A percentile compares a stretch with the other conserved stretches of the same genome.
Evolutionary conservation across 2,797 vertebrate species (phyloP).

Genomic region (Apogon talboti): DNA sequence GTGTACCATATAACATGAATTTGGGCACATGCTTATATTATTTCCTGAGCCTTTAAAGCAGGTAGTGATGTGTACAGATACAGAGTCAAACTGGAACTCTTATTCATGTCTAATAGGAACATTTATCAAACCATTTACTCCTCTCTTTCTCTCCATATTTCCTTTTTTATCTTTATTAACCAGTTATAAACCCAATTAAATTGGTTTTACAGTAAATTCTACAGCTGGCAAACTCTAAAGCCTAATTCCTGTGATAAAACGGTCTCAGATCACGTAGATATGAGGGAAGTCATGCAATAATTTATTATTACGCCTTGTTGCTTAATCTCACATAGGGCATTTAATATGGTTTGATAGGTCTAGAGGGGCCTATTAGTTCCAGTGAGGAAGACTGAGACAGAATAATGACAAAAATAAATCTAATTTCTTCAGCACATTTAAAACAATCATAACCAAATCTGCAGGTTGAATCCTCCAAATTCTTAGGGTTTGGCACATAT

Average conservation of each 20-base stretch:
- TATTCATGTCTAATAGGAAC: too few relatives aligned
- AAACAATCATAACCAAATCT: too few relatives aligned
- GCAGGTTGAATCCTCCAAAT: conserved; percentile 14
- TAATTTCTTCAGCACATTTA: conserved; percentile 11
- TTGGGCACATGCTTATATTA: too few relatives aligned
- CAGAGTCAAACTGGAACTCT: too few relatives aligned
- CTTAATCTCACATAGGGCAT: conserved; percentile 10
- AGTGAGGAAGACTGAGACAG: conserved; percentile 4
- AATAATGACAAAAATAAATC: conserved; percentile 25
- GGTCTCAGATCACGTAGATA: conserved; percentile 26
- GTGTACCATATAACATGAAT: too few relatives aligned
- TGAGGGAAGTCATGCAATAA: conserved; percentile 27
- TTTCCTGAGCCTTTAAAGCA: too few relatives aligned
- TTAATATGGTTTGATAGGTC: conserved; percentile 33
- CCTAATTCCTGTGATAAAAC: conserved; percentile 55
- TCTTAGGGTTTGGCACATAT: too few relatives aligned
- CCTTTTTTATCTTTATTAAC: conserved; percentile 25
- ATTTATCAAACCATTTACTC: conserved; percentile 34
- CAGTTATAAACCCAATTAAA: conserved; percentile 56
- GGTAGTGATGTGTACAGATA: too few relatives aligned
- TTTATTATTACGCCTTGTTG: conserved; percentile 22
- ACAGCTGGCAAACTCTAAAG: conserved; percentile 16
- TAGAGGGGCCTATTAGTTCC: conserved; percentile 14
- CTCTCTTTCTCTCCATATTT: neutral
- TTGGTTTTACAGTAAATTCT: conserved; percentile 36